Evolutionary conservation across 2,797 vertebrate genomes (phyloP).

Genomic region (Enteromius radiatus): DNA sequence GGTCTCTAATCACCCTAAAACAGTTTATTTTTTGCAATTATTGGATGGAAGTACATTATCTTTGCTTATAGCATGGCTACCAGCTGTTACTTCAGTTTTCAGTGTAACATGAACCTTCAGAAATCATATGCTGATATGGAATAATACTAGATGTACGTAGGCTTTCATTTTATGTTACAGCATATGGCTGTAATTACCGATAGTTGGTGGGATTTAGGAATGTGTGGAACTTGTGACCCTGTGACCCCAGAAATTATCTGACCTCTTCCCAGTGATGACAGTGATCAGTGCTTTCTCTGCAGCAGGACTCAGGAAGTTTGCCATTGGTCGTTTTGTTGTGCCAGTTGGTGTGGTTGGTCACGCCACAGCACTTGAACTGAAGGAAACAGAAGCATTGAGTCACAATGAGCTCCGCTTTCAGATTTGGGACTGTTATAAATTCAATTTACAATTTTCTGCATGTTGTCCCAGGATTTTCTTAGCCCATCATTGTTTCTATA

Average conservation of each 20-base stretch:
- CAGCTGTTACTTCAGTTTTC: not conserved
- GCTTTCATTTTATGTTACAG: not conserved
- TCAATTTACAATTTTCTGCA: slow-evolving; percentile 77
- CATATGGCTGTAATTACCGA: not conserved
- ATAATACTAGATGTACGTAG: not conserved
- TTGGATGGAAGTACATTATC: not conserved
- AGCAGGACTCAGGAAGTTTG: slow-evolving; percentile 73
- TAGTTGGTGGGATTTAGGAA: slow-evolving; percentile 1
- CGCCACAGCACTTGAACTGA: slow-evolving; percentile 83
- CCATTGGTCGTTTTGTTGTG: slow-evolving; percentile 60
- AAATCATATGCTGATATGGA: not conserved
- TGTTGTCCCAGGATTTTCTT: slow-evolving; percentile 76
- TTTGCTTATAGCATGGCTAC: not conserved
- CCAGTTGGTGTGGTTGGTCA: slow-evolving; percentile 79
- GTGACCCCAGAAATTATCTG: slow-evolving; percentile 44
- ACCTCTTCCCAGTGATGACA: slow-evolving; percentile 77
- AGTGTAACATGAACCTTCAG: not conserved
- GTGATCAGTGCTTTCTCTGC: slow-evolving; percentile 57
- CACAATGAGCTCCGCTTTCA: not conserved
- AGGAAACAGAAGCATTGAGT: slow-evolving; percentile 33
- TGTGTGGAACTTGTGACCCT: slow-evolving; percentile 28
- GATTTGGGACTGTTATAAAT: not conserved
- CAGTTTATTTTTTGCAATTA: not conserved
- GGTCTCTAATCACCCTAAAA: not conserved
- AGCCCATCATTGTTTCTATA: slow-evolving; percentile 69